Evolutionary conservation across 2,113 vertebrate genomes (phyloP).

Genomic region (Anoplopoma fimbria): DNA sequence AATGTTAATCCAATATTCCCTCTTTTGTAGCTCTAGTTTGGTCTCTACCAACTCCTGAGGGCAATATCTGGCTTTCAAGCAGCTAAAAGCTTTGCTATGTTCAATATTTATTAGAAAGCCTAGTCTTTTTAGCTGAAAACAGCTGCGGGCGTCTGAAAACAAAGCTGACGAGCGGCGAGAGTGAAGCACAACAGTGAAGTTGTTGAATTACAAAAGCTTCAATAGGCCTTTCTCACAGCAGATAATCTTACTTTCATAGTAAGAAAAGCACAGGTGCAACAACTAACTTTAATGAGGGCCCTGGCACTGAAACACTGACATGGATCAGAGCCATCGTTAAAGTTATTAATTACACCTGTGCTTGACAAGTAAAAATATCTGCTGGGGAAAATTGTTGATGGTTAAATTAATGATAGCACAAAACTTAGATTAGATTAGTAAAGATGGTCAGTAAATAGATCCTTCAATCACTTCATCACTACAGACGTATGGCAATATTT

Average conservation of each 20-base stretch:
- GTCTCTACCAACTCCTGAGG: neutral
- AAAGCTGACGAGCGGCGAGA: neutral
- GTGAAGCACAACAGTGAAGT: neutral
- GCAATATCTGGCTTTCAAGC: neutral
- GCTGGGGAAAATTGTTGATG: neutral
- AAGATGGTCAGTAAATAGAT: too few relatives aligned
- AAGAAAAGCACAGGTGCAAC: neutral
- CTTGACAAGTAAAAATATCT: neutral
- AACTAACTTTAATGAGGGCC: neutral
- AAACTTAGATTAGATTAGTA: too few relatives aligned
- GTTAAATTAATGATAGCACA: neutral
- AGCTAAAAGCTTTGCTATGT: neutral
- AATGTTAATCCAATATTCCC: neutral
- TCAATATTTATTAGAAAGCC: neutral
- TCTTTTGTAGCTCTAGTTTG: neutral
- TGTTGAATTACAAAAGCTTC: neutral
- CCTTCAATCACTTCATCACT: too few relatives aligned
- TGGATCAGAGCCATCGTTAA: neutral
- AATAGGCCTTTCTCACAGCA: neutral
- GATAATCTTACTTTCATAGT: neutral
- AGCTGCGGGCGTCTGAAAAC: too few relatives aligned
- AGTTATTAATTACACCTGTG: neutral
- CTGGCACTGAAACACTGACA: neutral
- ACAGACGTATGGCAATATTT: too few relatives aligned
- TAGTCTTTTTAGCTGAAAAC: neutral